Evolutionary conservation across 2,888 invertebrate genomes (phyloP), one percentile per base, ranked within the genome.

Genomic region (Agrotis clavis): DNA sequence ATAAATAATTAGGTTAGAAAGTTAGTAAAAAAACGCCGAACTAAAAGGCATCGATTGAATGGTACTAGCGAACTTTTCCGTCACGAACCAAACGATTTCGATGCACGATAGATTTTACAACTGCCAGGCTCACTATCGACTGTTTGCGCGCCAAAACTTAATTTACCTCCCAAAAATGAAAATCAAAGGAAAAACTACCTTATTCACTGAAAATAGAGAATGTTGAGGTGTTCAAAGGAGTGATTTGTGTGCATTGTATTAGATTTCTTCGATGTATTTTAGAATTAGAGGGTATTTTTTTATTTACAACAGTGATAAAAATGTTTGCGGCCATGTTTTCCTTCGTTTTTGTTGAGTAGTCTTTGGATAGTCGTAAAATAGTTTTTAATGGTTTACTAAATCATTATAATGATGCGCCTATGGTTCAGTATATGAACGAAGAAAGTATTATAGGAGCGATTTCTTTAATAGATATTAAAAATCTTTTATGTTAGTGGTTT

Each of bases 241-340:
- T 84, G 81, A 82, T 73, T 83, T 83, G 66, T 75, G 25, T 25
- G 19, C 69, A 86, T 87, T 85, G 86, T 80, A 82, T 82, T 81
- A 85, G 81, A 85, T 89, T 90, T 88, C 89, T 89, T 89, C 86
- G 87, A 90, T 91, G 90, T 91, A 89, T 92, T 91, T 91, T 89
- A 89, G 91, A 92, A 93, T 91, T 90, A 81, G 82, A 89, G 86
- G 86, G 82, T 81, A 79, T 82, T 86, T 92, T n/a, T 91, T 90
- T 94, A 94, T 95, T 96, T 95, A 96, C 92, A 93, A 89, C 87
- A 81, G 92, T 91, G 92, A 95, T 96, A 96, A 96, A 95, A 95
- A 91, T 93, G 96, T 86, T 95, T 93, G 95, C 94, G 95, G 95
- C 91, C 87, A 81, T 93, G 94, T 85, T 92, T 90, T 89, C 83